phyloP scores from a whole-genome alignment of 2,888 invertebrate species.

The Cactoblastis cactorum region DNA sequence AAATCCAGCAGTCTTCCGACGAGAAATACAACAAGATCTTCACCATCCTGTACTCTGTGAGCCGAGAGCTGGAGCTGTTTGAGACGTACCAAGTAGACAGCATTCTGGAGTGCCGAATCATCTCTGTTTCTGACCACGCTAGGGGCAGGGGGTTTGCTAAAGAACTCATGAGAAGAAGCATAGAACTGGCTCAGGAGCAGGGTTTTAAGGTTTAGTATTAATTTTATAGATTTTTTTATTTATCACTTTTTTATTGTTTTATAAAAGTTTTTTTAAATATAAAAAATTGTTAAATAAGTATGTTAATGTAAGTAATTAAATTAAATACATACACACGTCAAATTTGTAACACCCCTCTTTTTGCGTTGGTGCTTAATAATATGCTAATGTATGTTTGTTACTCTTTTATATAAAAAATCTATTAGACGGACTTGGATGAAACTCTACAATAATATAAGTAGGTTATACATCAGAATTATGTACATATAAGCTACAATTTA shows the following conservation, averaged over 20 bases:
- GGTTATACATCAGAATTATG: no score
- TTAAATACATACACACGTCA: no score
- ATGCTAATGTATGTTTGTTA: no score
- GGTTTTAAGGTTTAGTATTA: slow-evolving; percentile 83
- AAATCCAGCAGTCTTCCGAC: slow-evolving; percentile 83
- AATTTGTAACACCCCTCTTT: no score
- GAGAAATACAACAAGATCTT: slow-evolving; percentile 89
- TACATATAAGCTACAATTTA: no score
- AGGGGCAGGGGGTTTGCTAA: slow-evolving; percentile 88
- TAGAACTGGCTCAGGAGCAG: slow-evolving; percentile 81
- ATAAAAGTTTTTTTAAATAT: no score
- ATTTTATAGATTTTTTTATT: neutral
- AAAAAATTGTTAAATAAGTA: no score
- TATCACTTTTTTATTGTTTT: slow-evolving; percentile 20
- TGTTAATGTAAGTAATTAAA: no score
- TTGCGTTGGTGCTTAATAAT: no score
- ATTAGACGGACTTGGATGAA: no score
- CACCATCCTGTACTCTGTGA: slow-evolving; percentile 85
- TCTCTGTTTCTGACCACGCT: slow-evolving; percentile 85
- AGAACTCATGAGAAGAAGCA: slow-evolving; percentile 83
- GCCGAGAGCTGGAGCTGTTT: slow-evolving; percentile 85
- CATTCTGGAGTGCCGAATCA: slow-evolving; percentile 88
- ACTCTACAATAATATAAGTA: no score
- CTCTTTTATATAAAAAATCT: no score
- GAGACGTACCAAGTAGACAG: slow-evolving; percentile 81